phyloP scores from a whole-genome alignment of 2,113 vertebrate genomes.

The Diphyllodes magnificus region DNA sequence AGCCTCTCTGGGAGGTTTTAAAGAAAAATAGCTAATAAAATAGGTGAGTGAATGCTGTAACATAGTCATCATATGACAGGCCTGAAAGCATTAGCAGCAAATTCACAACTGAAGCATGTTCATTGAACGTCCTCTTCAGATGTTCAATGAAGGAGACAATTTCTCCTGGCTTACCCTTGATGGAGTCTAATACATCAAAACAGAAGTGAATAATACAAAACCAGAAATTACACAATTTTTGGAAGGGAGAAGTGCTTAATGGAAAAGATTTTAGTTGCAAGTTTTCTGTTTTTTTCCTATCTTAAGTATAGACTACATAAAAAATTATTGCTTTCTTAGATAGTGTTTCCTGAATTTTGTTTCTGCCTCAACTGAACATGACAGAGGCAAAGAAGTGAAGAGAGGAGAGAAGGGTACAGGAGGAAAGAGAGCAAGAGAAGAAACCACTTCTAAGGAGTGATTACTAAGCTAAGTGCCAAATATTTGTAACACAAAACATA shows the following conservation, averaged over 20 bases:
- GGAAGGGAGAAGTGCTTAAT: background rate
- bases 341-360: background rate
- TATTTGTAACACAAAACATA: slow-evolving; percentile 55
- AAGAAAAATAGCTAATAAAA: slow-evolving; percentile 56
- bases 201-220: background rate
- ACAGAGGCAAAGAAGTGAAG: slow-evolving; percentile 23
- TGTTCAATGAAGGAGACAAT: background rate
- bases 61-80: slow-evolving; percentile 41
- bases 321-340: background rate
- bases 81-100: slow-evolving; percentile 37
- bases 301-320: background rate
- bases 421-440: background rate
- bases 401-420: background rate
- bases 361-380: background rate
- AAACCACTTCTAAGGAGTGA: background rate
- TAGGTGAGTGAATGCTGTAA: slow-evolving; percentile 38
- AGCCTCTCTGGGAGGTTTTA: slow-evolving; percentile 52
- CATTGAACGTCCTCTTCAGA: background rate
- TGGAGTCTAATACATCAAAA: background rate
- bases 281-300: background rate
- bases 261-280: background rate
- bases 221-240: background rate
- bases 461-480: slow-evolving; percentile 43
- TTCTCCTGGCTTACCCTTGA: slow-evolving; percentile 44
- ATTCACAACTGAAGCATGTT: background rate